Evolutionary conservation across 2,888 invertebrate genomes (phyloP).

Genomic region (Mactromeris polynyma): DNA sequence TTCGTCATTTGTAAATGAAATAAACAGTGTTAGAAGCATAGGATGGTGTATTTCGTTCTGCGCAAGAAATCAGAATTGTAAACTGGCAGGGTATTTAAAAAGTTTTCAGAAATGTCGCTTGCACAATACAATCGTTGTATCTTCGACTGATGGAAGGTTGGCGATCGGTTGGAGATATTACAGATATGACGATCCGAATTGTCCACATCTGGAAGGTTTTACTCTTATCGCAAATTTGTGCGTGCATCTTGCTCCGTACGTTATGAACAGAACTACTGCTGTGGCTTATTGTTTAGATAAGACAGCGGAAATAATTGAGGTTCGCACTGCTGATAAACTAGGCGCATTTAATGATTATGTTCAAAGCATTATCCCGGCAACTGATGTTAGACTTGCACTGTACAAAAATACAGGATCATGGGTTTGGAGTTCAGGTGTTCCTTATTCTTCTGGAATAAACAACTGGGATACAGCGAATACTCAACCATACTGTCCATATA

Average conservation of each 20-base stretch:
- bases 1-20: too few relatives aligned
- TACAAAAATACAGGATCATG: background rate
- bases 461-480: background rate
- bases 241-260: background rate
- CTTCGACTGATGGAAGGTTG: too few relatives aligned
- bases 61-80: too few relatives aligned
- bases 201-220: background rate
- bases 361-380: background rate
- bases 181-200: background rate
- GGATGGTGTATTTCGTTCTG: too few relatives aligned
- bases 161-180: too few relatives aligned
- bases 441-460: background rate
- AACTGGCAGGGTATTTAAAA: too few relatives aligned
- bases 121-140: too few relatives aligned
- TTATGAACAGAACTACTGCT: background rate
- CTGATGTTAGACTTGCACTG: background rate
- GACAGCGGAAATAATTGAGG: background rate
- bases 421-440: slow-evolving; percentile 9
- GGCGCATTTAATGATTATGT: background rate
- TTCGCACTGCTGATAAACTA: background rate
- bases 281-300: background rate
- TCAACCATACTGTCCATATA: background rate
- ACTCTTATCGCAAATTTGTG: background rate
- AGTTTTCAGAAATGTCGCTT: too few relatives aligned
- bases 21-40: too few relatives aligned